Base-by-base conservation (phyloP, 1,140 invertebrate species). In the Calliopsis andreniformis region DNA sequence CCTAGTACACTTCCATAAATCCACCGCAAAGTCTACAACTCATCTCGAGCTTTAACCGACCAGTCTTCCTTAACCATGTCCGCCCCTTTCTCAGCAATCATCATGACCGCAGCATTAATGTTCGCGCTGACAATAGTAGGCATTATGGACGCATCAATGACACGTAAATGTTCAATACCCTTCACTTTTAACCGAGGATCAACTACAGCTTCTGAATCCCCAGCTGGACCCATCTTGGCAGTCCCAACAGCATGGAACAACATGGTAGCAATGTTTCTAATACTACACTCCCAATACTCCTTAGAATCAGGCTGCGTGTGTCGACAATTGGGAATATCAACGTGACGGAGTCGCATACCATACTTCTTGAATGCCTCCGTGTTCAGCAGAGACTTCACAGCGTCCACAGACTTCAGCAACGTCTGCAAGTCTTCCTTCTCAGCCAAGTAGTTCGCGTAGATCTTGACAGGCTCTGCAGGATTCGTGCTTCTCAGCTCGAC, bases 71-170 rank as follows among this genome's bases (percentile, higher is more conserved):
- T 90, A 14, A 90, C 85, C 76, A 90, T 83, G 80, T 97, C 95
- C 2, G 94, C 93, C 0, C 93, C 96, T 85, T 96, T 97, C 86
- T 97, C 96, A 0, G 93, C 96, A 45, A 97, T 96, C 94, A 96
- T 96, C 55, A 96, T 95, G 0, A 93, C 94, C 0, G 96, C 93
- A 0, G 96, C 96, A 87, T 96, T 96, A 10, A 95, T 97, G 85
- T 97, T 97, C 5, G 96, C 96, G 84, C 95, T 96, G 0, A 95
- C 94, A 1, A 97, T 95, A 0, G 92, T 93, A 0, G 96, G 96
- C 95, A 96, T 96, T 35, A 96, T 95, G 56, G 95, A 96, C 2
- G 95, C 95, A 85, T 96, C 96, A 35, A 96, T 94, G 0, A 96
- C 96, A 70, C 96, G 90, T 20, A 97, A 87, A 0, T 95, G 93